Conservation (phyloP, 2,888 invertebrate species). For the Hyposoter didymator region DNA sequence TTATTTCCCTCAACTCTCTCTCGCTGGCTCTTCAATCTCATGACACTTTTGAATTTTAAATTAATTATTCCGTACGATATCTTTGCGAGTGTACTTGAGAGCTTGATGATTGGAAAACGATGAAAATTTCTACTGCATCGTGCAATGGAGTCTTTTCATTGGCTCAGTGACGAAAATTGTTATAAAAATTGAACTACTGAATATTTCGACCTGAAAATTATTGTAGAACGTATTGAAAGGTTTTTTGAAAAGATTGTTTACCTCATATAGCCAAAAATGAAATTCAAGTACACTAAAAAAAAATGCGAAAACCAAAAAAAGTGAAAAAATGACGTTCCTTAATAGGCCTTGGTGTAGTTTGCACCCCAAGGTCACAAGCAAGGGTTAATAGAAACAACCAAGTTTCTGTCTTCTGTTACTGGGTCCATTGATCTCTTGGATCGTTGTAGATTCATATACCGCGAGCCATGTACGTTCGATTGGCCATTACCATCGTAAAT, state of each 20-base stretch:
- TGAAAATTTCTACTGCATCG: neutral
- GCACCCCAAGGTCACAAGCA: too few species aligned
- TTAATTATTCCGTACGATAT: constrained; percentile 29
- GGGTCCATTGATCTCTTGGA: constrained; percentile 33
- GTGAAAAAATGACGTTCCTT: too few species aligned
- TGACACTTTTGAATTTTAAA: constrained; percentile 25
- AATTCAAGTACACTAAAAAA: too few species aligned
- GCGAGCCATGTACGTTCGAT: neutral
- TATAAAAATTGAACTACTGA: too few species aligned
- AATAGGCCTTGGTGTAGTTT: too few species aligned
- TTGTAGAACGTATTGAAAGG: too few species aligned
- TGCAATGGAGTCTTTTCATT: neutral
- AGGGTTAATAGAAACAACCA: too few species aligned
- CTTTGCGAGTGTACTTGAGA: neutral
- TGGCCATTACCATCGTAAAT: constrained; percentile 43
- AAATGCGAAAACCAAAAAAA: too few species aligned
- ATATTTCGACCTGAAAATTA: too few species aligned
- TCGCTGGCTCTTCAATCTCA: neutral
- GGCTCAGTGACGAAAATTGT: too few species aligned
- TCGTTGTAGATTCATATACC: neutral
- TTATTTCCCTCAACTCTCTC: constrained; percentile 11
- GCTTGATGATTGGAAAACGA: neutral
- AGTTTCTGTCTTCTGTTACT: neutral
- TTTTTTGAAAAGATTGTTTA: too few species aligned
- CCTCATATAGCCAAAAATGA: too few species aligned